phyloP scores from a whole-genome alignment of 2,113 vertebrate genomes.

The Saccopteryx leptura region DNA sequence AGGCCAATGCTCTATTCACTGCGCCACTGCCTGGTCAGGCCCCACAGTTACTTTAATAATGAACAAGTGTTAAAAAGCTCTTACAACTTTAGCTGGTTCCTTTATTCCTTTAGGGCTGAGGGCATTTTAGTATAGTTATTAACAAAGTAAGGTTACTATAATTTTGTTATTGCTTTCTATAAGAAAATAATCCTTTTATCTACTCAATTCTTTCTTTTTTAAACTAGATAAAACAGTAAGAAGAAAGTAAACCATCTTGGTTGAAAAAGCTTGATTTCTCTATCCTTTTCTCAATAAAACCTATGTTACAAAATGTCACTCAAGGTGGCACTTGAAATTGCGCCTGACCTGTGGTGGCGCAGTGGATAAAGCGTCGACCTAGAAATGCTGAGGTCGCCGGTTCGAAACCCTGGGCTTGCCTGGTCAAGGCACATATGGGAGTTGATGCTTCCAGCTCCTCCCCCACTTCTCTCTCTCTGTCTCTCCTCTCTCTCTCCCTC shows the following conservation, averaged over 20 bases:
- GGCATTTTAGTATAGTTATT: conserved; percentile 53
- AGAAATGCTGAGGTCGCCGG: no score
- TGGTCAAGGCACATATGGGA: no score
- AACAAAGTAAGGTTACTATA: conserved; percentile 49
- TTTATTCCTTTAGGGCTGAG: conserved; percentile 2
- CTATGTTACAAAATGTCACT: conserved; percentile 31
- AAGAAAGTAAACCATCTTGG: not conserved
- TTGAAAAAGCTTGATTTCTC: not conserved
- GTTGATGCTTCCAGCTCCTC: no score
- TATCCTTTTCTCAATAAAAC: not conserved
- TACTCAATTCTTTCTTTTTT: conserved; percentile 16
- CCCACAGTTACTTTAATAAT: conserved; percentile 74
- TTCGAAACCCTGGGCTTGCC: no score
- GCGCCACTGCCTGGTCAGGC: no score
- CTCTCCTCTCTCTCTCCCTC: no score
- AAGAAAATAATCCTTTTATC: conserved; percentile 56
- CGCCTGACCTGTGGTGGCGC: no score
- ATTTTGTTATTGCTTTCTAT: conserved; percentile 30
- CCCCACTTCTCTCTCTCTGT: no score
- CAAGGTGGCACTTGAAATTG: not conserved
- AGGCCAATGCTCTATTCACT: no score
- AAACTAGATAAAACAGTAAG: conserved; percentile 60
- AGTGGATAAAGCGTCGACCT: no score
- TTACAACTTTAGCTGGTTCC: not conserved
- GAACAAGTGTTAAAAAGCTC: conserved; percentile 64